Percentiles rank a stretch among this genome's conserved stretches.
These are phyloP conservation scores for Bos javanicus DNA, from an alignment of 2,113 vertebrate genomes.

Conservation along the genomic window DNA sequence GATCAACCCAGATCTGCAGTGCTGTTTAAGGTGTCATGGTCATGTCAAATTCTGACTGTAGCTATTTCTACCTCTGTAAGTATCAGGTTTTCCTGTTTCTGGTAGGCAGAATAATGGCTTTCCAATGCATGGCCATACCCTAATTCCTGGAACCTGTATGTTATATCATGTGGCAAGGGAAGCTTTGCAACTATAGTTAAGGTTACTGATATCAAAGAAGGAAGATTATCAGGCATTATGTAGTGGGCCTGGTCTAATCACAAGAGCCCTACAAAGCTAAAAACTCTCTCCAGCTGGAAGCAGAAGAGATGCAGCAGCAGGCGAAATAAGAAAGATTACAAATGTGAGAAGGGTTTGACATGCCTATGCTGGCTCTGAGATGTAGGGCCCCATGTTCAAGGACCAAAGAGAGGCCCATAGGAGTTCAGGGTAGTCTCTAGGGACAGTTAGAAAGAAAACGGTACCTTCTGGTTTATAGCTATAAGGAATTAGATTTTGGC, in stretches of 20 bases:
- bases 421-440: neutral
- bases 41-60: neutral
- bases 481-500: neutral
- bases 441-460: neutral
- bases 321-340: neutral
- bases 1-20: neutral
- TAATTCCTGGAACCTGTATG: neutral
- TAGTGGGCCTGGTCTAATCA: neutral
- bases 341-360: rapidly evolving
- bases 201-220: neutral
- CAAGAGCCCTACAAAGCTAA: neutral
- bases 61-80: neutral
- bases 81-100: neutral
- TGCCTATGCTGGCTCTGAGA: neutral
- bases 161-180: neutral
- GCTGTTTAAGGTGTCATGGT: neutral
- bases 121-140: neutral
- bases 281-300: neutral
- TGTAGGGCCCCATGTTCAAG: neutral
- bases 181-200: neutral
- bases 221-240: neutral
- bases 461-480: neutral
- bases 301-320: neutral
- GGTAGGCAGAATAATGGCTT: neutral
- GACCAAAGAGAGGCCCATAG: neutral